Percentiles rank a stretch among this genome's conserved stretches.
Evolutionary conservation across 53 echinoderm and acorn worm species (phyloP).

Genomic region (Echinarachnius parma): DNA sequence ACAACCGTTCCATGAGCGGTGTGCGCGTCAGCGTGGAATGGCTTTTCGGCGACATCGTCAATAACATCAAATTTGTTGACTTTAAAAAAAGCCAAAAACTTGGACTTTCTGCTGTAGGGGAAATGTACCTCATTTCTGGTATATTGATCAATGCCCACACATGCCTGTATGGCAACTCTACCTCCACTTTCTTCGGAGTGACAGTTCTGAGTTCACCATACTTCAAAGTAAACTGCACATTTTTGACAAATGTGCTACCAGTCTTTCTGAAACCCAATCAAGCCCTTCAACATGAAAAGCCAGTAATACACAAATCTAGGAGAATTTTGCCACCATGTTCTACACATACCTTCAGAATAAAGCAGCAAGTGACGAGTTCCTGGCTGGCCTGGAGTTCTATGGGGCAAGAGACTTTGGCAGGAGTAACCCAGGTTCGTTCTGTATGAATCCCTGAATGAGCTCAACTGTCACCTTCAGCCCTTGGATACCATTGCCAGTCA

Average conservation of each 20-base stretch:
- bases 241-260: constrained; percentile 8
- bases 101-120: constrained; percentile 38
- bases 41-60: constrained; percentile 42
- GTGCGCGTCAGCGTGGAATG: constrained; percentile 56
- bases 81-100: constrained; percentile 47
- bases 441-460: constrained; percentile 54
- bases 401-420: too few species aligned
- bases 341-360: too few species aligned
- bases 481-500: constrained; percentile 33
- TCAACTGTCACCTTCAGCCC: constrained; percentile 51
- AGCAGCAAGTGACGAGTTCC: too few species aligned
- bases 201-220: not conserved
- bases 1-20: constrained; percentile 55
- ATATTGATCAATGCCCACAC: constrained; percentile 49
- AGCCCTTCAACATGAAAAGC: constrained; percentile 3
- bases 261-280: constrained; percentile 7
- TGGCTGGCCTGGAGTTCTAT: too few species aligned
- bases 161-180: constrained; percentile 45
- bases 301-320: constrained; percentile 12
- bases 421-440: too few species aligned
- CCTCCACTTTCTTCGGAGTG: constrained; percentile 4
- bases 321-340: constrained; percentile 7
- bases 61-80: constrained; percentile 27
- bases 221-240: constrained; percentile 1
- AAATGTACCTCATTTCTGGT: constrained; percentile 42